Evolutionary conservation across 2,888 invertebrate genomes (phyloP).

Genomic region (Protula sp.): DNA sequence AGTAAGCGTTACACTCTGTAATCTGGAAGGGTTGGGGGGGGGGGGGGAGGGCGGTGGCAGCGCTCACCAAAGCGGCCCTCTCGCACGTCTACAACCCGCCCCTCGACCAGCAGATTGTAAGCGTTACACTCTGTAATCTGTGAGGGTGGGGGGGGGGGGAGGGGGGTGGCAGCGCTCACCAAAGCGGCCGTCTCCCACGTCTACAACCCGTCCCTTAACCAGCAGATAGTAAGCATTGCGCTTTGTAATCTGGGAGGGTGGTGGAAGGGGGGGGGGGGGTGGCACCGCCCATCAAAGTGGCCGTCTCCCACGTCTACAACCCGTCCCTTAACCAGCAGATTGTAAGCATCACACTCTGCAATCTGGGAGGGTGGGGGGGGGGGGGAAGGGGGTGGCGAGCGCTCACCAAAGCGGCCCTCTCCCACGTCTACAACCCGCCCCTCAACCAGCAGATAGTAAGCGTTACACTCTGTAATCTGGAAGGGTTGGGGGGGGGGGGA

Average conservation of each 20-base stretch:
- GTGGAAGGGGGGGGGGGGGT: conserved; percentile 98
- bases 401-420: no score
- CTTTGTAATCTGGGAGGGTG: no score
- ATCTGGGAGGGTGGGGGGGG: no score
- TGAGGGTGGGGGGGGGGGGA: no score
- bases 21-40: no score
- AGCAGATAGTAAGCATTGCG: conserved; percentile 77
- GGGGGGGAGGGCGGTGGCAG: conserved; percentile 95
- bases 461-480: no score
- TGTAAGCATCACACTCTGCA: no score
- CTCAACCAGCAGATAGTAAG: no score
- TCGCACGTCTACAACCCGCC: conserved; percentile 80
- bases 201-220: conserved; percentile 74
- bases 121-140: no score
- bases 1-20: no score
- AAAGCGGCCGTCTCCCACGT: conserved; percentile 84
- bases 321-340: conserved; percentile 79
- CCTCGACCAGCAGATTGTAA: conserved; percentile 75
- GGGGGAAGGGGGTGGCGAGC: no score
- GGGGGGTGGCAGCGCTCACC: conserved; percentile 85
- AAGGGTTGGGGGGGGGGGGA: conserved; percentile 96
- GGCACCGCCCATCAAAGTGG: conserved; percentile 86
- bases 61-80: conserved; percentile 84
- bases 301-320: conserved; percentile 78
- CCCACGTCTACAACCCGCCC: no score